phyloP scores from a whole-genome alignment of 2,113 vertebrate genomes.

The Pitta sordida region DNA sequence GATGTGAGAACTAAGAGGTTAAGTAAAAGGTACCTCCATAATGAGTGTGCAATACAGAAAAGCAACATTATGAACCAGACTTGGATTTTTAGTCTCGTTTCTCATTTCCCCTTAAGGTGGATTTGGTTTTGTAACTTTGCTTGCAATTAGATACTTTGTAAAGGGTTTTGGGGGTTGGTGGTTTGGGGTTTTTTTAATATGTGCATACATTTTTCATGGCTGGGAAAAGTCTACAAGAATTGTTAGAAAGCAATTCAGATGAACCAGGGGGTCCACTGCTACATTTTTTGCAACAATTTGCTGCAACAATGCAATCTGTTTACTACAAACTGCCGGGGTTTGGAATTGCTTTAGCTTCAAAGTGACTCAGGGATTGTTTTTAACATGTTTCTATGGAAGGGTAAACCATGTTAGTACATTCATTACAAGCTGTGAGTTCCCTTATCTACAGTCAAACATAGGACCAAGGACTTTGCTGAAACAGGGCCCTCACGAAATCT shows the following conservation, averaged over 20 bases:
- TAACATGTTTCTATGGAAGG: neutral
- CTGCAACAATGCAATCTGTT: neutral
- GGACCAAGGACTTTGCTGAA: neutral
- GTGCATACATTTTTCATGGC: neutral
- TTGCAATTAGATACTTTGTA: neutral
- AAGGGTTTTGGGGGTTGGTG: neutral
- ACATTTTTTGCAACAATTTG: neutral
- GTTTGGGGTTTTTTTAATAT: neutral
- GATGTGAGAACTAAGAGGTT: conserved; percentile 62
- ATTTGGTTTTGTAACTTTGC: neutral
- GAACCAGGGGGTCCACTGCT: neutral
- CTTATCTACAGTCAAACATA: neutral
- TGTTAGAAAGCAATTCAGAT: neutral
- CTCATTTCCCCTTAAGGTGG: neutral
- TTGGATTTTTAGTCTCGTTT: neutral
- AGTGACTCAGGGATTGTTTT: neutral
- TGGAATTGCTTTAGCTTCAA: neutral
- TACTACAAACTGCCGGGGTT: neutral
- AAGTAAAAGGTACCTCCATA: conserved; percentile 50
- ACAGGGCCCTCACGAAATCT: neutral
- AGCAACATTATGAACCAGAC: neutral
- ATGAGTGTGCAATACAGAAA: neutral
- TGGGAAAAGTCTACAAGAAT: neutral
- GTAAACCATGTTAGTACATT: neutral
- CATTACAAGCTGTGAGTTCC: neutral